phyloP scores from a whole-genome alignment of 1,140 invertebrate species.

The Scaptodrosophila lebanonensis region DNA sequence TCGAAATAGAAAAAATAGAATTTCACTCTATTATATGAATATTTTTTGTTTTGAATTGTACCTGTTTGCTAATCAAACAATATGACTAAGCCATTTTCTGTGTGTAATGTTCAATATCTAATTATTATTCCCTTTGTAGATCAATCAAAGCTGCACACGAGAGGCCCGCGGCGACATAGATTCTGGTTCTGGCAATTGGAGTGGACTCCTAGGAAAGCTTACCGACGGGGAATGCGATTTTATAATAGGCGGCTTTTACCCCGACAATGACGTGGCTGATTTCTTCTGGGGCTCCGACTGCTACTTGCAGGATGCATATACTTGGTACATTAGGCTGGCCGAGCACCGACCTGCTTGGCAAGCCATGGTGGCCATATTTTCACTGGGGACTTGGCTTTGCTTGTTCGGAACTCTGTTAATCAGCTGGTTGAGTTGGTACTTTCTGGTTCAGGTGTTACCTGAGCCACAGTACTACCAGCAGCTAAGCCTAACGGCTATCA shows the following conservation, averaged over 20 bases:
- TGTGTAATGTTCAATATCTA: not conserved
- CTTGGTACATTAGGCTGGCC: slow-evolving; percentile 78
- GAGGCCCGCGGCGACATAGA: slow-evolving; percentile 78
- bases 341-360: slow-evolving; percentile 76
- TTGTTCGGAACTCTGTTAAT: slow-evolving; percentile 73
- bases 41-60: too few relatives aligned
- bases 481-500: slow-evolving; percentile 77
- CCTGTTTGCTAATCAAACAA: not conserved
- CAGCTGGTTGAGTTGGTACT: slow-evolving; percentile 77
- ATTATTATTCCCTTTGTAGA: slow-evolving; percentile 11
- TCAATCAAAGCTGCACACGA: slow-evolving; percentile 77
- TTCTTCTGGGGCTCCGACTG: slow-evolving; percentile 78
- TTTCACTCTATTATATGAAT: too few relatives aligned
- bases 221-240: slow-evolving; percentile 77
- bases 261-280: slow-evolving; percentile 79
- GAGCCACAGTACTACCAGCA: slow-evolving; percentile 76
- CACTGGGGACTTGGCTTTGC: slow-evolving; percentile 76
- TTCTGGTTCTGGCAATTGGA: slow-evolving; percentile 75
- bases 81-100: not conserved
- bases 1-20: too few relatives aligned
- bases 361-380: slow-evolving; percentile 77
- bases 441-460: slow-evolving; percentile 70
- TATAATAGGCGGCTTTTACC: slow-evolving; percentile 79
- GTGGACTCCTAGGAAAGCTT: slow-evolving; percentile 77
- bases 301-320: slow-evolving; percentile 79